Percentiles rank a stretch among this genome's conserved stretches.
These are phyloP conservation scores for Microctonus aethiopoides DNA, from an alignment of 2,888 invertebrate genomes.

Conservation along the genomic window DNA sequence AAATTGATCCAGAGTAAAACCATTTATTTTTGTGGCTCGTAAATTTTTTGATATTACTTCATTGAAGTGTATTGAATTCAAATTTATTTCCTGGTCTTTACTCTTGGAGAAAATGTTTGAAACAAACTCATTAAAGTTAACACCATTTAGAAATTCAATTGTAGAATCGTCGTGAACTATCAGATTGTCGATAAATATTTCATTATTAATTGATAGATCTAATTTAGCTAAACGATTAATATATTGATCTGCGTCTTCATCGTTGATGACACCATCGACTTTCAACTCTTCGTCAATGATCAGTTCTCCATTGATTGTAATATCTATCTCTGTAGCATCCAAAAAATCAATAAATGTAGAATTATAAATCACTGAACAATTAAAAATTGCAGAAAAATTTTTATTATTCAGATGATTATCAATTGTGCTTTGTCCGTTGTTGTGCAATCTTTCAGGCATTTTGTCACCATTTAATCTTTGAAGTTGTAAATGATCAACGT, in stretches of 20 bases:
- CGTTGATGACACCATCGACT: constrained; percentile 45
- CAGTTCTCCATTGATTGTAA: constrained; percentile 32
- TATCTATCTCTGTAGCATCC: constrained; percentile 33
- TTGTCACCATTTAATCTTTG: constrained; percentile 20
- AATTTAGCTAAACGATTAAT: constrained; percentile 35
- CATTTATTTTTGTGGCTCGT: constrained; percentile 45
- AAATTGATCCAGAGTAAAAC: constrained; percentile 39
- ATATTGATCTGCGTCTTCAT: constrained; percentile 38
- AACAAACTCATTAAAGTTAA: constrained; percentile 41
- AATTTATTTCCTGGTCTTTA: constrained; percentile 43
- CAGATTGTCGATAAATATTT: constrained; percentile 42
- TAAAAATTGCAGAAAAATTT: background rate
- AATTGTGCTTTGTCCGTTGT: background rate
- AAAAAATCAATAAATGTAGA: constrained; percentile 29
- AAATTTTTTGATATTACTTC: constrained; percentile 42
- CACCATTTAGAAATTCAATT: constrained; percentile 42
- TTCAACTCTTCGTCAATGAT: constrained; percentile 49
- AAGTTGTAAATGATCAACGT: constrained; percentile 38
- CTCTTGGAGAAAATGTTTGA: constrained; percentile 46
- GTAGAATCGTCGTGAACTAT: constrained; percentile 45
- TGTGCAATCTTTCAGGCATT: constrained; percentile 17
- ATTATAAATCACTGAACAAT: background rate
- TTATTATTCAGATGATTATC: background rate
- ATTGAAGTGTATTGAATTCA: constrained; percentile 41
- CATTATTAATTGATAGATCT: constrained; percentile 36